phyloP scores from a whole-genome alignment of 2,888 invertebrate genomes.

The Lissocephala sabroskyi region DNA sequence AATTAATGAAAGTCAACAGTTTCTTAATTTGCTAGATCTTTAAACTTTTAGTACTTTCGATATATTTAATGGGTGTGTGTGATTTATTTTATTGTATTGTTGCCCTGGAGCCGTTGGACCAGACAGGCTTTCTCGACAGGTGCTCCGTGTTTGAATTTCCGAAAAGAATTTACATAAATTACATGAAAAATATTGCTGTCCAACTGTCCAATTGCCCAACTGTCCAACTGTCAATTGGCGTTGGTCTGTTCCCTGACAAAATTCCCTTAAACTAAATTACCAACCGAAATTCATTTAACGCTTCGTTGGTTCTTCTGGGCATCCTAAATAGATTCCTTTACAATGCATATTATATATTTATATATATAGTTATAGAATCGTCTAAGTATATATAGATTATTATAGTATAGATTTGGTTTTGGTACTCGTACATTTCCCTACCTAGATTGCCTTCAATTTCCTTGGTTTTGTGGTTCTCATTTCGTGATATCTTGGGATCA shows the following conservation, averaged over 20 bases:
- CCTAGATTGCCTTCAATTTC: conserved; percentile 68
- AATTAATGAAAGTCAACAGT: too few relatives aligned
- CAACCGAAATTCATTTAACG: conserved; percentile 3
- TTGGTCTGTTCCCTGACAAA: conserved; percentile 52
- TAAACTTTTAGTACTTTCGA: too few relatives aligned
- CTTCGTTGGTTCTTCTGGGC: too few relatives aligned
- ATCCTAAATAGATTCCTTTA: conserved; percentile 38
- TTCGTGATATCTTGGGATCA: too few relatives aligned
- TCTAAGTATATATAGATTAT: conserved; percentile 1
- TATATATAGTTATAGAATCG: conserved; percentile 3
- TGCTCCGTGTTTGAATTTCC: conserved; percentile 3
- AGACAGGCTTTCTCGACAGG: too few relatives aligned
- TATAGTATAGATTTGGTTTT: conserved; percentile 1
- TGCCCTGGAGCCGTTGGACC: too few relatives aligned
- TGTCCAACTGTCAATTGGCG: conserved; percentile 18
- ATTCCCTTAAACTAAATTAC: conserved; percentile 44
- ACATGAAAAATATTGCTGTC: conserved; percentile 34
- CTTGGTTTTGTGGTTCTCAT: conserved; percentile 1
- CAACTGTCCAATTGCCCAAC: too few relatives aligned
- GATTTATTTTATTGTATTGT: too few relatives aligned
- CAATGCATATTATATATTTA: conserved; percentile 17
- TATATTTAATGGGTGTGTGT: too few relatives aligned
- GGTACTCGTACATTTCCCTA: conserved; percentile 49
- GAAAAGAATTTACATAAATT: conserved; percentile 9
- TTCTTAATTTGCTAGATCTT: too few relatives aligned